Evolutionary conservation across 2,888 invertebrate species (phyloP), one percentile per base, ranked within the genome.

Genomic region (Lissonota sp.): DNA sequence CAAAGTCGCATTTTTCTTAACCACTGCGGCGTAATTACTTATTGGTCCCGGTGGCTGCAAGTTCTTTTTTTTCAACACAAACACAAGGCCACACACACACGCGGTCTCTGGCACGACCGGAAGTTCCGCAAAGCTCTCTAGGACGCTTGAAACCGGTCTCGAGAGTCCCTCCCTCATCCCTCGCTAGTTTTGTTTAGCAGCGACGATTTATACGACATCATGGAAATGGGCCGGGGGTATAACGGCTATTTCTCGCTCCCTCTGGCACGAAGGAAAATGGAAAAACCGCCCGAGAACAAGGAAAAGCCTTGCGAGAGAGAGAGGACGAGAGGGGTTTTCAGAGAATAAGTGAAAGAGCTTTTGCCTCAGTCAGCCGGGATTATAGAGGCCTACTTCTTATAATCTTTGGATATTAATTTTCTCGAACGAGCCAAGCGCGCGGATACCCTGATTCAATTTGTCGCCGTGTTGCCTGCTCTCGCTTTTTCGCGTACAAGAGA

Each of bases 381-480:
- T 40, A 51, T 67, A 51, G 39, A 69, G 64, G 63, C 82, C 77
- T 82, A 85, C 83, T 88, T 87, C 87, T 88, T 88, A 26, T 88
- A 88, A 88, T 88, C 88, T 87, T 88, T 85, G 87, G 88, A 88
- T 89, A 88, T 88, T 89, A 89, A 88, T 88, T 89, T 88, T 86
- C 85, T 83, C 82, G 84, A 76, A 78, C 81, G 82, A 84, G 75
- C 75, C 82, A 81, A 82, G 57, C 69, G 67, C 87, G 85, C 84
- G 85, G 83, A 84, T 83, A 83, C 76, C 83, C 86, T 89, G 84
- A 88, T 88, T 88, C 86, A 87, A 88, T 88, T 88, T 89, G 86
- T 80, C 62, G 67, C 39, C 37, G 40, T 55, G 40, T 55, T 51
- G 44, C 46, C 12, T 62, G 46, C 44, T 49, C 42, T 0, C 5